A percentile compares a stretch with the other conserved stretches of the same genome.
Conservation (phyloP, 2,888 invertebrate species). For the Scaptodrosophila latifasciaeformis region DNA sequence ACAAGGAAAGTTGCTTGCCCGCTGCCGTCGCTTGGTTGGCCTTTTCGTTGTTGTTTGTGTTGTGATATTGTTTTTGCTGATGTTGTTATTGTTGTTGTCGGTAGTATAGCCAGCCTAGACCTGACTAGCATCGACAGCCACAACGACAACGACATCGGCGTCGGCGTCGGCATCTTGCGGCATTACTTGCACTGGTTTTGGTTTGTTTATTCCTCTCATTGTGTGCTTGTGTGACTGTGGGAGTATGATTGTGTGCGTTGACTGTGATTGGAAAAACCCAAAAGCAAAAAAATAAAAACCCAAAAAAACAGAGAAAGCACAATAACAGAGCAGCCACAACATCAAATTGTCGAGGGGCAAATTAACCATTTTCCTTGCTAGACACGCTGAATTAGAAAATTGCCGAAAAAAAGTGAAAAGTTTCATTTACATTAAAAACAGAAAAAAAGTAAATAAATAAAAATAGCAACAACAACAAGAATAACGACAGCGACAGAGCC, state of each 20-base stretch:
- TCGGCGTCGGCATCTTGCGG: slow-evolving; percentile 20
- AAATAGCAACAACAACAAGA: background rate
- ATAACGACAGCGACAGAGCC: background rate
- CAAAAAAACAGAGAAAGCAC: slow-evolving; percentile 26
- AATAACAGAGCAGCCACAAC: slow-evolving; percentile 13
- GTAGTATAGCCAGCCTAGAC: slow-evolving; percentile 40
- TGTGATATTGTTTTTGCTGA: slow-evolving; percentile 29
- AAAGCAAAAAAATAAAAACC: slow-evolving; percentile 30
- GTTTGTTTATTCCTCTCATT: slow-evolving; percentile 25
- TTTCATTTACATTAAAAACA: slow-evolving; percentile 45
- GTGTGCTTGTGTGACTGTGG: slow-evolving; percentile 26
- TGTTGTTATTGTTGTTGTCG: slow-evolving; percentile 14
- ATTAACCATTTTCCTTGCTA: slow-evolving; percentile 52
- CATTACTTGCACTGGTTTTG: slow-evolving; percentile 48
- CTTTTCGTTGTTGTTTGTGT: slow-evolving; percentile 34
- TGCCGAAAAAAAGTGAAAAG: slow-evolving; percentile 66
- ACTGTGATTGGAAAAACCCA: slow-evolving; percentile 41
- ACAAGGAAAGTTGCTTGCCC: slow-evolving; percentile 41
- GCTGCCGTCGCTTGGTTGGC: slow-evolving; percentile 5
- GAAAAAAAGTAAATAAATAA: background rate
- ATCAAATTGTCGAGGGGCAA: slow-evolving; percentile 33
- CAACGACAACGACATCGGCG: slow-evolving; percentile 32
- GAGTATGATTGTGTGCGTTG: slow-evolving; percentile 34
- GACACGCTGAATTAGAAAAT: slow-evolving; percentile 34
- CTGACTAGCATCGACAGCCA: slow-evolving; percentile 17